Conservation (phyloP, 2,113 vertebrate genomes). For the Odobenus rosmarus region DNA sequence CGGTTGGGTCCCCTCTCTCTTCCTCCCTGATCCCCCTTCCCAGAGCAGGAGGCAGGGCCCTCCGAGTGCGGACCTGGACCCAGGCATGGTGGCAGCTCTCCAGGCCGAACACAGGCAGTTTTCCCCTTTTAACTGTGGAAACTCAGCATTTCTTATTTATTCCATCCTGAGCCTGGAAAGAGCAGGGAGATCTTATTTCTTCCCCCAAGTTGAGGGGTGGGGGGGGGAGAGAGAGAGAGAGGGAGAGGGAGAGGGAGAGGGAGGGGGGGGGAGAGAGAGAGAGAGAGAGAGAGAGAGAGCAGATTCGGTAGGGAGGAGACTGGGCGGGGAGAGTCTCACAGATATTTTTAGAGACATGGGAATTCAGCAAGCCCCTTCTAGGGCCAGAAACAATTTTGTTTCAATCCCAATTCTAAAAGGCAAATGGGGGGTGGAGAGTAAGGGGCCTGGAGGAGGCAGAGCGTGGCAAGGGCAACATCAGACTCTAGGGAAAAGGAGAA, state of each 20-base stretch:
- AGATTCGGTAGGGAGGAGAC: background rate
- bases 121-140: slow-evolving; percentile 36
- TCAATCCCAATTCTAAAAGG: slow-evolving; percentile 37
- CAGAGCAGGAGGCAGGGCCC: background rate
- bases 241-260: background rate
- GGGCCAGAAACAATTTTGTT: slow-evolving; percentile 26
- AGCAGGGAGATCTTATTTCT: slow-evolving; percentile 49
- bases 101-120: slow-evolving; percentile 15
- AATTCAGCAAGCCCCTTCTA: slow-evolving; percentile 54
- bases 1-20: background rate
- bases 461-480: background rate
- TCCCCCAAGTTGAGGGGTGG: background rate
- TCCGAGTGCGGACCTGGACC: background rate
- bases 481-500: background rate
- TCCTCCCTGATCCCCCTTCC: background rate
- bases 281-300: background rate
- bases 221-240: background rate
- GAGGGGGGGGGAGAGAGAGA: too few relatives aligned
- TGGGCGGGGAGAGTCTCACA: background rate
- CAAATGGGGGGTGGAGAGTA: background rate
- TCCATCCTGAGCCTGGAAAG: slow-evolving; percentile 41
- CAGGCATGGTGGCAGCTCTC: background rate
- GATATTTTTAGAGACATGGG: slow-evolving; percentile 77
- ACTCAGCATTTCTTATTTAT: slow-evolving; percentile 27
- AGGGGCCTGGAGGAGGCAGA: background rate